Evolutionary conservation across 2,113 vertebrate genomes (phyloP).

Genomic region (Gadus macrocephalus): DNA sequence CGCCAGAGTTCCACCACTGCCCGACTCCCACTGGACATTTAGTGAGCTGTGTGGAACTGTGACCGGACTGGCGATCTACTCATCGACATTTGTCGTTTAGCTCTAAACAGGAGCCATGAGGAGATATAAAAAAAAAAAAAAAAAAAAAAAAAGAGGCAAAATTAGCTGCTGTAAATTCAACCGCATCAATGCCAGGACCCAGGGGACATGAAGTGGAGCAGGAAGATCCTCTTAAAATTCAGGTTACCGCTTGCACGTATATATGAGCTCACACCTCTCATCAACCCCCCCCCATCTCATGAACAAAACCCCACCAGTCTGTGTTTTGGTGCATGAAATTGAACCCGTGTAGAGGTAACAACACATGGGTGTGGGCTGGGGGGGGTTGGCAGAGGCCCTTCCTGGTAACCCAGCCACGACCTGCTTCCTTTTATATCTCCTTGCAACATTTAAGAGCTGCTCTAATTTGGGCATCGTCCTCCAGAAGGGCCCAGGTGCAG

Average conservation of each 20-base stretch:
- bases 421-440: slow-evolving; percentile 60
- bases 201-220: slow-evolving; percentile 21
- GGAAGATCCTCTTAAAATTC: slow-evolving; percentile 30
- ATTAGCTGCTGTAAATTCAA: neutral
- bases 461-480: slow-evolving; percentile 48
- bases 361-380: too few relatives aligned
- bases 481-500: slow-evolving; percentile 38
- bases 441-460: slow-evolving; percentile 37
- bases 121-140: too few relatives aligned
- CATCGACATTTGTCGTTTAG: too few relatives aligned
- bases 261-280: neutral
- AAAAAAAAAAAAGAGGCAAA: too few relatives aligned
- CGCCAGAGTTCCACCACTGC: too few relatives aligned
- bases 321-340: neutral
- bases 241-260: slow-evolving; percentile 35
- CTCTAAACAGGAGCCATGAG: too few relatives aligned
- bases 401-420: slow-evolving; percentile 43
- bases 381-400: slow-evolving; percentile 16
- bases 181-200: slow-evolving; percentile 25
- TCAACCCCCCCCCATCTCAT: slow-evolving; percentile 4
- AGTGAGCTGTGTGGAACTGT: too few relatives aligned
- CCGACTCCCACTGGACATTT: too few relatives aligned
- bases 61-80: too few relatives aligned
- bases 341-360: slow-evolving; percentile 12
- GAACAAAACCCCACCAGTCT: too few relatives aligned